phyloP scores from a whole-genome alignment of 2,888 invertebrate genomes.

The Metopia argyrocephala region DNA sequence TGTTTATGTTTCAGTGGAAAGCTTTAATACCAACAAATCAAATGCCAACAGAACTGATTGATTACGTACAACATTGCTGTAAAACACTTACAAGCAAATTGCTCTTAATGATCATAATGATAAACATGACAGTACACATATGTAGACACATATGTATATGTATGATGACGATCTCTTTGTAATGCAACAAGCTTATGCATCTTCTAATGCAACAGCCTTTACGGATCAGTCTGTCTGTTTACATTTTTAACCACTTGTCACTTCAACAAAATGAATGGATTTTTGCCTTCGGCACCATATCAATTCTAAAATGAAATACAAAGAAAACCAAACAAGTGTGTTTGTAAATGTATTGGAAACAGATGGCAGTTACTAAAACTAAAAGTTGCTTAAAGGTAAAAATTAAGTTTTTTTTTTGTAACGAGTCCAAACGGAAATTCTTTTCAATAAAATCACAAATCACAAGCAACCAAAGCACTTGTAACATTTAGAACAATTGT shows the following conservation, averaged over 20 bases:
- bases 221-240: not conserved
- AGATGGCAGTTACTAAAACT: too few relatives aligned
- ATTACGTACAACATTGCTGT: conserved; percentile 42
- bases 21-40: not conserved
- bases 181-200: conserved; percentile 29
- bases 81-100: conserved; percentile 41
- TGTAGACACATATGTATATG: too few relatives aligned
- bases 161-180: conserved; percentile 21
- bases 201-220: conserved; percentile 22
- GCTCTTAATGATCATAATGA: conserved; percentile 17
- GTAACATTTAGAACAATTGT: too few relatives aligned
- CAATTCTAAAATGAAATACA: conserved; percentile 37
- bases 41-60: conserved; percentile 49
- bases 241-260: conserved; percentile 35
- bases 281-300: conserved; percentile 46
- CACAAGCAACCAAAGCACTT: too few relatives aligned
- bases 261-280: conserved; percentile 43
- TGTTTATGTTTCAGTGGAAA: too few relatives aligned
- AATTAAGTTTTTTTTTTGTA: too few relatives aligned
- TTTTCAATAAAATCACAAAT: too few relatives aligned
- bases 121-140: conserved; percentile 21
- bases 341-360: too few relatives aligned
- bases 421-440: not conserved
- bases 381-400: too few relatives aligned
- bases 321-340: too few relatives aligned